Evolutionary conservation across 1,140 invertebrate species (phyloP).

Genomic region (Harlomillsia oculata): DNA sequence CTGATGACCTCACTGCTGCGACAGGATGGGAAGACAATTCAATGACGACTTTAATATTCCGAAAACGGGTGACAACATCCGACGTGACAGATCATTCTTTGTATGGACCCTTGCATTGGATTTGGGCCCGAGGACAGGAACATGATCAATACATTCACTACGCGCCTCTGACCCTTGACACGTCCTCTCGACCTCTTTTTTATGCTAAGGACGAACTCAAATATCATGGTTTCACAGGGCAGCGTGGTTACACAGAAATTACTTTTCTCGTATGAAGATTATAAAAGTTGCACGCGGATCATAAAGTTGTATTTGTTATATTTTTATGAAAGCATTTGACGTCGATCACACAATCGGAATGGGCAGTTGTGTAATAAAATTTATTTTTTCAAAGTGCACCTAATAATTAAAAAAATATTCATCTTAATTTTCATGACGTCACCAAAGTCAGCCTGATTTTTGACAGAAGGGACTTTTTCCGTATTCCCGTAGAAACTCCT

Average conservation of each 20-base stretch:
- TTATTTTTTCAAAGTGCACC: too few relatives aligned
- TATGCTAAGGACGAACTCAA: conserved; percentile 84
- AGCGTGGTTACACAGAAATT: conserved; percentile 53
- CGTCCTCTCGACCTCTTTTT: conserved; percentile 59
- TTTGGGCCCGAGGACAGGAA: conserved; percentile 84
- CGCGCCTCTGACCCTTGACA: conserved; percentile 54
- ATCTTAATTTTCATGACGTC: too few relatives aligned
- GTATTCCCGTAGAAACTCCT: too few relatives aligned
- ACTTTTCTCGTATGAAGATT: neutral
- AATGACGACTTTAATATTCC: conserved; percentile 77
- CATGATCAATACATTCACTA: conserved; percentile 60
- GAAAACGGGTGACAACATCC: conserved; percentile 60
- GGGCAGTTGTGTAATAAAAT: too few relatives aligned
- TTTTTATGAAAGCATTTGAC: too few relatives aligned
- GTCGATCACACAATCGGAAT: too few relatives aligned
- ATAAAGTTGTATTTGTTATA: too few relatives aligned
- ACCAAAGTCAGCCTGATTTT: too few relatives aligned
- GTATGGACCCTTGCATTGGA: conserved; percentile 63
- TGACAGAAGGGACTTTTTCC: too few relatives aligned
- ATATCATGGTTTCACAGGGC: conserved; percentile 73
- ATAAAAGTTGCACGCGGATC: too few relatives aligned
- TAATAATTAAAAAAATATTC: too few relatives aligned
- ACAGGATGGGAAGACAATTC: conserved; percentile 74
- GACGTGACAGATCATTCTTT: conserved; percentile 27
- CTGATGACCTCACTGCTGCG: conserved; percentile 73